Evolutionary conservation across 1,140 invertebrate species (phyloP), one percentile per base, ranked within the genome.

Genomic region (Wiebesia pumilae): DNA sequence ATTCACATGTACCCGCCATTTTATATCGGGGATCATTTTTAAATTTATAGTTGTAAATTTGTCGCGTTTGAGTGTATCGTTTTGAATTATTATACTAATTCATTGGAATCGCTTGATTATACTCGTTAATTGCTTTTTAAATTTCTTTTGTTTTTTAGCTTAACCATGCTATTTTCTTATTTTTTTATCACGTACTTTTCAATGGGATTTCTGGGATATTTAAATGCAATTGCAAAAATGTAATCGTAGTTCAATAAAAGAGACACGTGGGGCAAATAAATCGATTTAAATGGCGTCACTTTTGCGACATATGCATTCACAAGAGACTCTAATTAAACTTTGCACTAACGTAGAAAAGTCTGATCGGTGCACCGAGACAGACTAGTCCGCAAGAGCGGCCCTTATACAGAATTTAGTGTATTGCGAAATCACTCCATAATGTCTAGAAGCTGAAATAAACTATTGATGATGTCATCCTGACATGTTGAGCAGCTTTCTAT

Each of bases 271-370:
- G 7, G 30, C 0, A 51, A 51, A 77, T 77, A 80, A 62, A 80
- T 80, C 30, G 51, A 80, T 80, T 80, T 62, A 80, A 80, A 35
- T 27, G 51, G 33, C 6, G 10, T 30, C 1, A 58, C 27, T 77
- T 51, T 47, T 51, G 65, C 4, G 43, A n/a, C 12, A 75, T 2
- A 51, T 51, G 12, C 19, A 47, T 4, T 47, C 43, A 4, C 43
- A 33, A 54, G 51, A 47, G 30, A 51, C 16, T 80, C 78, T 80
- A 80, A 33, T 62, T 58, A 80, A 62, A 80, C 30, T 80, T 83
- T 73, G 2, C 30, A 33, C 33, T 43, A 69, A 83, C 73, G 73
- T 83, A 73, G 81, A 83, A 83, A 83, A 83, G 21, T 58, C 30
- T 19, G 47, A n/a, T 51, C 1, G 67, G 21, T 0, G 16, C n/a